These are phyloP conservation scores for Corythoichthys haematopterus DNA, from an alignment of 2,113 vertebrate species.

Conservation along the genomic window DNA sequence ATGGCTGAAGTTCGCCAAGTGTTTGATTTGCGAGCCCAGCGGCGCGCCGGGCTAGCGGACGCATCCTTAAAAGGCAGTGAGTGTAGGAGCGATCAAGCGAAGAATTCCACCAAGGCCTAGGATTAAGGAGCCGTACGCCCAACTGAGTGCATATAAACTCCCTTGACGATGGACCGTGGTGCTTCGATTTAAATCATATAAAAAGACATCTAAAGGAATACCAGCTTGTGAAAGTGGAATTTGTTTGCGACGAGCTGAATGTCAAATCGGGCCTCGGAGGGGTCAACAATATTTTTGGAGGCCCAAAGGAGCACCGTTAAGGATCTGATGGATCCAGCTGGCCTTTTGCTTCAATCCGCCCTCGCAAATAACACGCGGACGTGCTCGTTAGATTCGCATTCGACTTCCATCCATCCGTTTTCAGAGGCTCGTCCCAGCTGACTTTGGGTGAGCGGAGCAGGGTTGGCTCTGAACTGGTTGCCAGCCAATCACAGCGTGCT, in stretches of 20 bases:
- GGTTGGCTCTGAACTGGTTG: not conserved
- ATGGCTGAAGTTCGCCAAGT: conserved; percentile 30
- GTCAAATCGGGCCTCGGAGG: conserved; percentile 19
- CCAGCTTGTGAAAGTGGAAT: conserved; percentile 4
- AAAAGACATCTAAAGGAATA: not conserved
- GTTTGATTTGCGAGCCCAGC: conserved; percentile 69
- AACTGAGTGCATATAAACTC: not conserved
- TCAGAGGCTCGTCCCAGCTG: not conserved
- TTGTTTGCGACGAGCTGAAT: conserved; percentile 2
- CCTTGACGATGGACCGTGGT: not conserved
- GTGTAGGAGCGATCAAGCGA: conserved; percentile 68
- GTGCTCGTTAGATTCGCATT: conserved; percentile 12
- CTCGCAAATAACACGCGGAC: conserved; percentile 29
- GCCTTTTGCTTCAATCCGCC: conserved; percentile 24
- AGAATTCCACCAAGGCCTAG: conserved; percentile 63
- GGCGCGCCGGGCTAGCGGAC: conserved; percentile 57
- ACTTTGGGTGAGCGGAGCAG: not conserved
- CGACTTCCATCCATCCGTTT: not conserved
- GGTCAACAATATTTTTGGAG: conserved; percentile 35
- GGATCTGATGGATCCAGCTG: conserved; percentile 44
- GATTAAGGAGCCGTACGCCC: conserved; percentile 52
- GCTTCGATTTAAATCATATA: not conserved
- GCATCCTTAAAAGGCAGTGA: conserved; percentile 78
- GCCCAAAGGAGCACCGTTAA: conserved; percentile 34
- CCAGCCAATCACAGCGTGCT: not conserved